These are phyloP conservation scores for Syngnathoides biaculeatus DNA, from an alignment of 2,113 vertebrate genomes.

Conservation along the genomic window DNA sequence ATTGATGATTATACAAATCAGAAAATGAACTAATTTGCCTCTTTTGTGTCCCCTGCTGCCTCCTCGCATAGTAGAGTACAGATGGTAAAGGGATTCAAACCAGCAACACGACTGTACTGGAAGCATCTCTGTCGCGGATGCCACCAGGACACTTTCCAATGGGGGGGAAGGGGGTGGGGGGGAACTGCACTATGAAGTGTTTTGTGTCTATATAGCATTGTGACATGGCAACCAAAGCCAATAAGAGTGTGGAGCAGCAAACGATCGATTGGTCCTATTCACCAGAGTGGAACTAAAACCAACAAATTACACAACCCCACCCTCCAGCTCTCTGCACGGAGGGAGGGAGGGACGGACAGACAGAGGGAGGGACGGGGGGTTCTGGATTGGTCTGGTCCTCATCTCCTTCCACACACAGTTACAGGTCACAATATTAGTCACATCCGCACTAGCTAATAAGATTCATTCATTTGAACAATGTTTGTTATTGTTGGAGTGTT, in stretches of 20 bases:
- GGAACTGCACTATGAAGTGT: conserved; percentile 56
- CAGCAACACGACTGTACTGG: conserved; percentile 14
- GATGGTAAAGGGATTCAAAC: conserved; percentile 3
- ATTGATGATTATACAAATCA: too few species aligned
- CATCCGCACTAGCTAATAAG: not conserved
- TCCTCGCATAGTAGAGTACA: not conserved
- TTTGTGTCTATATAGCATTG: conserved; percentile 64
- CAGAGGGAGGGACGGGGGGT: conserved; percentile 3
- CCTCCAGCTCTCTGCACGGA: conserved; percentile 41
- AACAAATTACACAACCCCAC: conserved; percentile 63
- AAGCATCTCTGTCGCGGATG: conserved; percentile 36
- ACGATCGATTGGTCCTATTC: conserved; percentile 67
- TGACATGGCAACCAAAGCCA: conserved; percentile 66
- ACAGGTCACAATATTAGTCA: not conserved
- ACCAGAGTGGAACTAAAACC: conserved; percentile 72
- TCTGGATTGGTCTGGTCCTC: conserved; percentile 44
- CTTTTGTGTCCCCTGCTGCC: too few species aligned
- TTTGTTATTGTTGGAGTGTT: not conserved
- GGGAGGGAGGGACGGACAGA: conserved; percentile 7
- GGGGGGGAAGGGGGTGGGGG: not conserved
- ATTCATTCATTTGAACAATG: not conserved
- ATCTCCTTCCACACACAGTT: conserved; percentile 15
- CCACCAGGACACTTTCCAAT: conserved; percentile 37
- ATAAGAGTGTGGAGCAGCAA: conserved; percentile 63
- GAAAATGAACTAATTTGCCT: too few species aligned